phyloP scores from a whole-genome alignment of 2,113 vertebrate species.

The Casuarius casuarius region DNA sequence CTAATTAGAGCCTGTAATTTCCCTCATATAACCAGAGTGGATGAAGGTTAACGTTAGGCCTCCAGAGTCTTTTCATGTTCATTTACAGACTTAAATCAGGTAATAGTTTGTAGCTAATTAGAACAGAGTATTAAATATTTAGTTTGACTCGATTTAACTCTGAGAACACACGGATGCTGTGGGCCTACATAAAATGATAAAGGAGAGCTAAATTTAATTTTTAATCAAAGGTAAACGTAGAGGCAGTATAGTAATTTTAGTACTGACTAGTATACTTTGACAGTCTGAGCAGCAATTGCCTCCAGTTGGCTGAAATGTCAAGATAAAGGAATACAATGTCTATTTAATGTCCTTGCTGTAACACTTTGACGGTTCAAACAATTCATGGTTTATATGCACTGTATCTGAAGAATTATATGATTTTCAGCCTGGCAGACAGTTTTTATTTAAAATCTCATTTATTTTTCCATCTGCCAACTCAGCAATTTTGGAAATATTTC shows the following conservation, averaged over 20 bases:
- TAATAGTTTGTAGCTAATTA: constrained; percentile 87
- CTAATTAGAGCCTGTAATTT: constrained; percentile 86
- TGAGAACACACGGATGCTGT: constrained; percentile 60
- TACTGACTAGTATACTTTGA: neutral
- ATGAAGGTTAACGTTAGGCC: constrained; percentile 82
- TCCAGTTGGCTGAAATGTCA: constrained; percentile 58
- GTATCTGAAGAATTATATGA: constrained; percentile 34
- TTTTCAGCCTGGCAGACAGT: neutral
- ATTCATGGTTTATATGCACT: neutral
- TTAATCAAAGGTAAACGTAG: constrained; percentile 79
- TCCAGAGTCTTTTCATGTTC: constrained; percentile 80
- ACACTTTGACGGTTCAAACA: constrained; percentile 42
- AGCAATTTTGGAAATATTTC: neutral
- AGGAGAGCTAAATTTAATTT: constrained; percentile 74
- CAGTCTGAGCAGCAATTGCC: neutral
- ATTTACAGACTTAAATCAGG: constrained; percentile 85
- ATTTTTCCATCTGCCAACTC: neutral
- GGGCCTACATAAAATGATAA: constrained; percentile 62
- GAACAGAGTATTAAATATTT: constrained; percentile 82
- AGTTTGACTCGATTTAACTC: constrained; percentile 76
- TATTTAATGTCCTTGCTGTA: constrained; percentile 54
- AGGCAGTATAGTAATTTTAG: constrained; percentile 60
- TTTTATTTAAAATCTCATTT: constrained; percentile 33
- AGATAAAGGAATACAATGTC: constrained; percentile 58
- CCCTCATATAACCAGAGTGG: constrained; percentile 75